These are phyloP conservation scores for Andrena bicolor DNA, from an alignment of 2,888 invertebrate species.

Conservation along the genomic window DNA sequence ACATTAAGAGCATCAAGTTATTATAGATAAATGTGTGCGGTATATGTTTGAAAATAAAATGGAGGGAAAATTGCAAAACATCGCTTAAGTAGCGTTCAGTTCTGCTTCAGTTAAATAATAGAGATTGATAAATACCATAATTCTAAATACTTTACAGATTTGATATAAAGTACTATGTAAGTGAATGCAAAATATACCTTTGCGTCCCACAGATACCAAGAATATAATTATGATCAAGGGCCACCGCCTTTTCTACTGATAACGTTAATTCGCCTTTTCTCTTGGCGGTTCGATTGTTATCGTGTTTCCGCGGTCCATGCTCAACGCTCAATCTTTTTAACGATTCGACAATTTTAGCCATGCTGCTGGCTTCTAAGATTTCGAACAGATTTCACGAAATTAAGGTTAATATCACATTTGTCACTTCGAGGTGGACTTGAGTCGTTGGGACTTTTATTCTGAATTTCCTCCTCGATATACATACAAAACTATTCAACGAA, in stretches of 20 bases:
- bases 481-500: not conserved
- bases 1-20: not conserved
- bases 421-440: constrained; percentile 3
- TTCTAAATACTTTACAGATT: constrained; percentile 28
- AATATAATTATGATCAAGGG: constrained; percentile 87
- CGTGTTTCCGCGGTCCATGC: constrained; percentile 53
- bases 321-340: constrained; percentile 75
- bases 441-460: not conserved
- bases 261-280: constrained; percentile 71
- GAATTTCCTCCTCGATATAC: not conserved
- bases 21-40: not conserved
- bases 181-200: constrained; percentile 83
- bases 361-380: constrained; percentile 40
- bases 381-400: constrained; percentile 24
- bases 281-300: constrained; percentile 40
- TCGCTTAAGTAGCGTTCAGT: not conserved
- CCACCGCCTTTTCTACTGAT: constrained; percentile 86
- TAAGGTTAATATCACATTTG: constrained; percentile 56
- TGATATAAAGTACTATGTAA: constrained; percentile 57
- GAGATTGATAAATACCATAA: not conserved
- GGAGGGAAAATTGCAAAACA: constrained; percentile 10
- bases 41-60: constrained; percentile 8
- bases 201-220: constrained; percentile 87
- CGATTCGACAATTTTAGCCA: constrained; percentile 78
- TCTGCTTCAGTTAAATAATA: not conserved